Percentiles rank a stretch among this genome's conserved stretches.
phyloP scores from a whole-genome alignment of 2,113 vertebrate species.

The Tragulus kanchil region DNA sequence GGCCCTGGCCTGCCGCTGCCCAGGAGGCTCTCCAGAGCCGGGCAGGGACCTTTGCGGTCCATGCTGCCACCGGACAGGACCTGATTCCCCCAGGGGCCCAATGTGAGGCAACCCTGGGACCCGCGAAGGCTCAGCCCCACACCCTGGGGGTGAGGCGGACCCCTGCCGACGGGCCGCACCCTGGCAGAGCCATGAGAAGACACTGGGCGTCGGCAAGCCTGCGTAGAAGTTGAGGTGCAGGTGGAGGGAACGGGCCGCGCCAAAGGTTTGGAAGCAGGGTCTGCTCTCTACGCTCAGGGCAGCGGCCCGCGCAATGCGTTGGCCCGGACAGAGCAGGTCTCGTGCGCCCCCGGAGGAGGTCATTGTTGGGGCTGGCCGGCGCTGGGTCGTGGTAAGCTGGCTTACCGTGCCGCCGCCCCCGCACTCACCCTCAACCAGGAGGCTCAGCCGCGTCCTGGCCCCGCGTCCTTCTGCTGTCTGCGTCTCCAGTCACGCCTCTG shows the following conservation, averaged over 20 bases:
- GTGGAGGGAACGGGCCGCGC: accelerated
- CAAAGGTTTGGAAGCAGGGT: not conserved
- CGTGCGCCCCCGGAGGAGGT: not conserved
- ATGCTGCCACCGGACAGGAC: accelerated
- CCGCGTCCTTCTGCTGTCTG: not conserved
- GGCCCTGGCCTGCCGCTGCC: too few relatives aligned
- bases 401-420: accelerated
- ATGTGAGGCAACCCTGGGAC: not conserved
- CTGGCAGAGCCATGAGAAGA: too few relatives aligned
- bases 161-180: not conserved
- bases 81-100: not conserved
- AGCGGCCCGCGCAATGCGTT: too few relatives aligned
- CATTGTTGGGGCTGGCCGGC: accelerated
- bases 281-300: accelerated
- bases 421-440: accelerated
- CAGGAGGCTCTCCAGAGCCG: not conserved
- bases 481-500: not conserved
- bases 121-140: not conserved
- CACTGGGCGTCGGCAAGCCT: accelerated
- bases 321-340: not conserved
- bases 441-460: not conserved
- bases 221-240: accelerated
- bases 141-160: not conserved
- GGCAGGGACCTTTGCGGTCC: not conserved
- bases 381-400: not conserved